Base-by-base conservation (phyloP, 1,140 invertebrate species). In the Drosophila parvula region DNA sequence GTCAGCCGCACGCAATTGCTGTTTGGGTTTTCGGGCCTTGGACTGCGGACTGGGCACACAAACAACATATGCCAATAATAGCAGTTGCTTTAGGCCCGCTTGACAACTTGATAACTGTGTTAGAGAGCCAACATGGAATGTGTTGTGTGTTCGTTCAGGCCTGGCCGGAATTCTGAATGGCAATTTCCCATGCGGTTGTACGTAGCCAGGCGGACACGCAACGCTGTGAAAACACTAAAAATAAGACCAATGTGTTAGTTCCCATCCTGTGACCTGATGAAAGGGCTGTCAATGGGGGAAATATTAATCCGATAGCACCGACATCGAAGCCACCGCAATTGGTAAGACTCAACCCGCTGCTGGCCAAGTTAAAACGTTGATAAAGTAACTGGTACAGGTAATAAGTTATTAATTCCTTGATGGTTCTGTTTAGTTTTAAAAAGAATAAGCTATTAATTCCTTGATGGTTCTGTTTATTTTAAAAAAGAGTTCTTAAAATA, bases 81-180 rank as follows among this genome's bases (percentile, higher is more conserved):
- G 59, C 80, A 70, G 65, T 79, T 60, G 71, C 71, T 76, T 68
- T 76, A 47, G 62, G 73, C 41, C 73, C 41, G 27, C 73, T 76
- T 77, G 74, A 77, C 64, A 79, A 83, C 71, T 67, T 78, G 69
- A 85, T 81, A 78, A 74, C 68, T 70, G 71, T 64, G 71, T 78
- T 50, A 63, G 69, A 32, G 32, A 5, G 16, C 32, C 38, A 18
- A 68, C 30, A 55, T 41, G 32, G n/a, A 57, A 43, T 36, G 18
- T 16, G 41, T 44, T 50, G 56, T 58, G 28, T 40, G 32, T 40
- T 38, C 22, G 32, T 30, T 69, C 36, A 28, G 32, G 43, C 53
- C 64, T 3, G 64, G 44, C 14, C 64, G 44, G 43, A 48, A 48
- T 43, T 14, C 51, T 27, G 44, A 71, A 58, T 55, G 62, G 30